Evolutionary conservation across 2,888 invertebrate genomes (phyloP), one percentile per base, ranked within the genome.

Genomic region (Charanyca ferruginea): DNA sequence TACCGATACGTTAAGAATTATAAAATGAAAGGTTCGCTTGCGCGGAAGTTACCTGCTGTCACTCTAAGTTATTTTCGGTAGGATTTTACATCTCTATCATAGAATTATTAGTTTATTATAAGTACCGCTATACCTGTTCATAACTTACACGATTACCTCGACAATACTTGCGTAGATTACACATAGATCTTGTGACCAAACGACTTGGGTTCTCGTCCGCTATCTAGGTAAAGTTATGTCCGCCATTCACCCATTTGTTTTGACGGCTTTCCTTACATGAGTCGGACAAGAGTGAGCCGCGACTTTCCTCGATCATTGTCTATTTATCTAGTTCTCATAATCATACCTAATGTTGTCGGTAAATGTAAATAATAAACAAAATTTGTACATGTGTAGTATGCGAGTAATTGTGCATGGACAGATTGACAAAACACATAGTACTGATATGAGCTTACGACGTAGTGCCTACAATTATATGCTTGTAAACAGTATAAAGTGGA

Each of bases 391-490:
- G 89, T 89, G 91, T 94, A 93, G 94, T 87, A 89, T 89, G 92
- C 91, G 89, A 93, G 90, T 91, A 89, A 90, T 85, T 90, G 89
- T 91, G 91, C 92, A 94, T 93, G 91, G 85, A 92, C 93, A 93
- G 90, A 87, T 90, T 86, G 89, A 93, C 90, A 92, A 89, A 90
- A 92, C 75, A 73, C 70, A 93, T 96, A 96, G 96, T 96, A 96
- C 96, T 96, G 96, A 96, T 96, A 96, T 96, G 96, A 96, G 96
- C 96, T 96, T 96, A 94, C 90, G 94, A 96, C 91, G 96, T 96
- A 96, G 96, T 96, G 96, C 96, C 96, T 96, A 96, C 96, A 95
- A 95, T 92, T 94, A 93, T 92, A 93, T 93, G 95, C 95, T 95
- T 94, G 88, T 91, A 89, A 89, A 91, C 92, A 92, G 89, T 89